Evolutionary conservation across 2,113 vertebrate genomes (phyloP), one percentile per base, ranked within the genome.

Genomic region (Fulica atra): DNA sequence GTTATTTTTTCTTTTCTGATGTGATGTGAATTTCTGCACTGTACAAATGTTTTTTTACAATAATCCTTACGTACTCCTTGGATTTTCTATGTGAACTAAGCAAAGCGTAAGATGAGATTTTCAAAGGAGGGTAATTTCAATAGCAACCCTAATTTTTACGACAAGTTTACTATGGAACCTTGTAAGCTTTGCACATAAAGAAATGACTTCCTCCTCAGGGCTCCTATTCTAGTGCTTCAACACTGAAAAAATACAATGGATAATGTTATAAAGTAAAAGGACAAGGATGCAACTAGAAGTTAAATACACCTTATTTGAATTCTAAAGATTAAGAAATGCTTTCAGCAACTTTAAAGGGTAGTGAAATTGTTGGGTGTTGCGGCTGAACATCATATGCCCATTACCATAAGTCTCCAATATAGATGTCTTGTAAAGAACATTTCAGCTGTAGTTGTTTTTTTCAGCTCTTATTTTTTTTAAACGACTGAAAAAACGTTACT

Each of bases 371-470:
- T 86, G 59, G 57, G 79, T 81, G 33, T 53, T 79, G 61, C 57
- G 88, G 77, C 94, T 97, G 81, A 96, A 94, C 93, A 96, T 96
- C 93, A 97, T 98, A 98, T 98, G 97, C 96, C 97, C 97, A 97
- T 94, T 97, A 96, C 95, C 96, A 10, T 96, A 88, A 95, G 65
- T 89, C 88, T 95, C 91, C 90, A 88, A 77, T 97, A 93, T 91
- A 92, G 95, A 95, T 96, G 88, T 97, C 64, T 97, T 98, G 72
- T 86, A 95, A 95, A 91, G 66, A 92, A 72, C 8, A 4, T 87
- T 94, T 90, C 59, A 72, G 46, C 51, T 88, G 35, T 42, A 91
- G 81, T 35, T 83, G 72, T 53, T 79, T 93, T 83, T 88, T 73
- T 19, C 66, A 66, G 38, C 23, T n/a, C 86, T 51, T n/a, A 48